Evolutionary conservation across 2,113 vertebrate genomes (phyloP).

Genomic region (Clupea harengus): DNA sequence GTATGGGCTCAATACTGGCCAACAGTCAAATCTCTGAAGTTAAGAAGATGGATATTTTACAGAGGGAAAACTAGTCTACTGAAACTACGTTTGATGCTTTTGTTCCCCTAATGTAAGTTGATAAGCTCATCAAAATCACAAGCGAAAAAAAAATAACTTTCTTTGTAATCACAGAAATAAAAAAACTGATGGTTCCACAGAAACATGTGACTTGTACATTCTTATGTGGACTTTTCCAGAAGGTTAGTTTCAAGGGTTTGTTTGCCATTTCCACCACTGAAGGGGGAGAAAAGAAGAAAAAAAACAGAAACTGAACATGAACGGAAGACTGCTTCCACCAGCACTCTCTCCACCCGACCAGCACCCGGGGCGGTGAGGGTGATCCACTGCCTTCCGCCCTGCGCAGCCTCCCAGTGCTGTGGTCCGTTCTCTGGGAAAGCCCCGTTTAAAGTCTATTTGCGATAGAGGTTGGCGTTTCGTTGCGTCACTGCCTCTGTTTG

Average conservation of each 20-base stretch:
- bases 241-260: neutral
- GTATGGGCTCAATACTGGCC: neutral
- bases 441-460: conserved; percentile 25
- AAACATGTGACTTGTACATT: neutral
- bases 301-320: neutral
- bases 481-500: conserved; percentile 8
- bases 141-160: neutral
- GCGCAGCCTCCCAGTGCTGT: neutral
- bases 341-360: neutral
- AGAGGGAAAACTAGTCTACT: neutral
- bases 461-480: neutral
- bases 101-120: neutral
- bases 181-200: neutral
- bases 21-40: neutral
- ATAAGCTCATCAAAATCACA: neutral
- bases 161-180: neutral
- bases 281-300: neutral
- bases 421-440: conserved; percentile 36
- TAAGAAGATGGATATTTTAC: neutral
- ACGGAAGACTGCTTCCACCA: neutral
- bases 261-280: neutral
- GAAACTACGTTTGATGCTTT: neutral
- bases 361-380: neutral
- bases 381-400: neutral
- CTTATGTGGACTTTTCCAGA: neutral